Evolutionary conservation across 2,113 vertebrate species (phyloP).

Genomic region (Phylloscopus trochilus): DNA sequence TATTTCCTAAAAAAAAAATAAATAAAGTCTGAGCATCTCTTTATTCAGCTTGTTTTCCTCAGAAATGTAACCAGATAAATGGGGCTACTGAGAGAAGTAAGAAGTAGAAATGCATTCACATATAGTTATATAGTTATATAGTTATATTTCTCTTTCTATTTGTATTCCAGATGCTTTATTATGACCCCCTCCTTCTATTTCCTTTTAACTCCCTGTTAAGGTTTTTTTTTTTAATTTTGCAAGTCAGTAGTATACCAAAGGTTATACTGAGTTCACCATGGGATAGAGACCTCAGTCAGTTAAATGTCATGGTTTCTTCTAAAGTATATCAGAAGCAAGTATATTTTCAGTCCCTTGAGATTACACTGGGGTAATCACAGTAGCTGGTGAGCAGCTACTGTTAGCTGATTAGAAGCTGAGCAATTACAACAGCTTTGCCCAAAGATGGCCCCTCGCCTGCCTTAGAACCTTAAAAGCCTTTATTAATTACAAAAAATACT

Average conservation of each 20-base stretch:
- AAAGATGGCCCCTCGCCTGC: fast-evolving
- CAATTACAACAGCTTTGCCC: background rate
- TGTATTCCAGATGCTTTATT: background rate
- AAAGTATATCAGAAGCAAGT: background rate
- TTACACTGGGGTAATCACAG: background rate
- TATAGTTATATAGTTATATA: background rate
- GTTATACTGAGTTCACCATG: background rate
- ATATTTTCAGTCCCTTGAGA: background rate
- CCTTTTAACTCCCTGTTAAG: background rate
- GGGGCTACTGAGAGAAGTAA: background rate
- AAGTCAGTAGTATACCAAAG: background rate
- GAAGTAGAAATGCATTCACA: background rate
- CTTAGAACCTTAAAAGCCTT: background rate
- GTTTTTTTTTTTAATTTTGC: background rate
- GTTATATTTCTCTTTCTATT: background rate
- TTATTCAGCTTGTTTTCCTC: background rate
- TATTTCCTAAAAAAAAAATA: background rate
- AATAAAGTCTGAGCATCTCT: background rate
- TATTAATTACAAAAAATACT: conserved; percentile 34
- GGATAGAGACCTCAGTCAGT: background rate
- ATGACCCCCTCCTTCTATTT: background rate
- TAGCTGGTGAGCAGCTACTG: background rate
- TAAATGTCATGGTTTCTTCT: background rate
- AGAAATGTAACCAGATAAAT: background rate
- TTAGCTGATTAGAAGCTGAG: background rate